Conservation (phyloP, 2,888 invertebrate genomes). For the Arenicola marina region DNA sequence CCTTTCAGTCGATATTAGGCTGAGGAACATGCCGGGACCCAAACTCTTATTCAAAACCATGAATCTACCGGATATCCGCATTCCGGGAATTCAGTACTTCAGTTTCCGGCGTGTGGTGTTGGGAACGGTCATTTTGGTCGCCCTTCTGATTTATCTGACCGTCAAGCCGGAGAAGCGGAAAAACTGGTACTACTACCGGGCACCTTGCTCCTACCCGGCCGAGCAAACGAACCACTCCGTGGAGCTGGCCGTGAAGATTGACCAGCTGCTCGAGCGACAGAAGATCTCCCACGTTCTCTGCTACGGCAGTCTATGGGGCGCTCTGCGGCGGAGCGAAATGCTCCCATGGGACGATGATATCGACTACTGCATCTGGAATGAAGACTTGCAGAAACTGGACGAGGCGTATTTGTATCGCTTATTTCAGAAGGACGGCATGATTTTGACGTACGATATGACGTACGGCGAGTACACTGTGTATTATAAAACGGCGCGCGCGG, state of each 20-base stretch:
- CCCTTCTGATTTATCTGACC: neutral
- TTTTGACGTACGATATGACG: slow-evolving; percentile 63
- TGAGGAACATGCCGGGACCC: too few relatives aligned
- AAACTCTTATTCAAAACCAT: too few relatives aligned
- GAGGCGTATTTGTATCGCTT: slow-evolving; percentile 64
- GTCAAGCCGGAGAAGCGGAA: neutral
- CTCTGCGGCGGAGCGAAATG: slow-evolving; percentile 64
- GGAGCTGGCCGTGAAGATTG: slow-evolving; percentile 54
- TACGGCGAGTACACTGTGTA: slow-evolving; percentile 64
- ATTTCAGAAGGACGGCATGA: slow-evolving; percentile 63
- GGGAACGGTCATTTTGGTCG: neutral
- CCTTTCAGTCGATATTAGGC: too few relatives aligned
- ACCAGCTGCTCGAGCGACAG: slow-evolving; percentile 61
- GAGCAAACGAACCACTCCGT: slow-evolving; percentile 44
- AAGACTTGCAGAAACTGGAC: slow-evolving; percentile 55
- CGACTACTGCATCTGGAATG: slow-evolving; percentile 65
- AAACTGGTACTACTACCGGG: slow-evolving; percentile 25
- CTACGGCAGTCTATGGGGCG: slow-evolving; percentile 68
- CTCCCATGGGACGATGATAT: slow-evolving; percentile 66
- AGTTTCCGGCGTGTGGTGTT: neutral
- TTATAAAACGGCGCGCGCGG: slow-evolving; percentile 57
- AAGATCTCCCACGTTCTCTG: slow-evolving; percentile 67
- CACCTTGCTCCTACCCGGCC: slow-evolving; percentile 25
- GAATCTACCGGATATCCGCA: too few relatives aligned
- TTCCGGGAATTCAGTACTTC: slow-evolving; percentile 1